Evolutionary conservation across 2,888 invertebrate genomes (phyloP), one percentile per base, ranked within the genome.

Genomic region (Agriotes lineatus): DNA sequence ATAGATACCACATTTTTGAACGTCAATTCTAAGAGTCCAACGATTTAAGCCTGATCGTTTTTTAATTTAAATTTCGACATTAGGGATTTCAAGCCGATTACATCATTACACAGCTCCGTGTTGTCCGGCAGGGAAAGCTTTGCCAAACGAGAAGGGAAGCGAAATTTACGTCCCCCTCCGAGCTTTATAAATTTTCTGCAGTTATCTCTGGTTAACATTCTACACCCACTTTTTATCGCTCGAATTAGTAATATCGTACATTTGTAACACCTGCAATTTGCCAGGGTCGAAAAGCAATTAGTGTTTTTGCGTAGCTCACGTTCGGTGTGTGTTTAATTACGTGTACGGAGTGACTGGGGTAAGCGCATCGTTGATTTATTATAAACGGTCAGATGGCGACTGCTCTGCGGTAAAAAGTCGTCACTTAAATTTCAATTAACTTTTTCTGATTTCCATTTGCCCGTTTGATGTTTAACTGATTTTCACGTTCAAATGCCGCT

Each of bases 241-340:
- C 72, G 72, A 76, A 76, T 77, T 77, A 75, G 75, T 77, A 77
- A 77, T 75, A 75, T 75, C 76, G 75, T 74, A 75, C 82, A 82
- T 82, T 81, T 80, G 82, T 81, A 82, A 81, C 83, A 83, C 83
- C 83, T 83, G 83, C 82, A 82, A 82, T 83, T 82, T 82, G 83
- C 81, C 79, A 77, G 74, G 78, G 82, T 80, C 82, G 82, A 79
- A 82, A 83, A 82, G 83, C 82, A 83, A 83, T 83, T 83, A 83
- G 83, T 80, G 82, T 82, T 82, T 83, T 83, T 83, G 82, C 82
- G 81, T 79, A 80, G 81, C 81, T 82, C 83, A 82, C 83, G 82
- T 81, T 82, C 79, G 74, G 77, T 77, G 78, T 67, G 72, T 77
- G 81, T 82, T 82, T 81, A 82, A 82, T 81, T 82, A 80, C 82